phyloP scores from a whole-genome alignment of 2,113 vertebrate species.

The Hipposideros armiger region DNA sequence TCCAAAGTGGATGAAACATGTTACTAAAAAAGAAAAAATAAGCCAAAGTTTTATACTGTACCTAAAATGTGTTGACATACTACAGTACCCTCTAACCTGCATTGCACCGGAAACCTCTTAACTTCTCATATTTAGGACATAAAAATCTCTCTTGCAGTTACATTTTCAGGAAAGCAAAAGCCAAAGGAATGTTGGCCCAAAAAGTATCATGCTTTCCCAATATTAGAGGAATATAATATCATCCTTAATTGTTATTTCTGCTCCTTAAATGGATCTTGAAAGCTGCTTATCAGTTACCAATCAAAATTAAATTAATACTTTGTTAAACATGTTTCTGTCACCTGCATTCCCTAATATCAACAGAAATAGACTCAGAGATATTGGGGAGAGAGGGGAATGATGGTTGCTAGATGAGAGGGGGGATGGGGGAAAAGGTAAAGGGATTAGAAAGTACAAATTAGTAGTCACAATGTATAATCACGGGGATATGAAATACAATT shows the following conservation, averaged over 20 bases:
- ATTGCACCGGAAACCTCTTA: constrained; percentile 10
- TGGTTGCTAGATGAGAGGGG: too few species aligned
- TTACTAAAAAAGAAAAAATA: constrained; percentile 66
- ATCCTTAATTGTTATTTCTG: constrained; percentile 49
- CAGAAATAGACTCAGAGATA: neutral
- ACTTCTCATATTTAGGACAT: constrained; percentile 64
- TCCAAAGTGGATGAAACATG: constrained; percentile 73
- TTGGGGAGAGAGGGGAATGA: too few species aligned
- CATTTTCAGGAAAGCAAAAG: constrained; percentile 70
- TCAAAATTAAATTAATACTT: constrained; percentile 34
- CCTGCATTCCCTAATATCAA: constrained; percentile 32
- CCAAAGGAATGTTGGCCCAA: neutral
- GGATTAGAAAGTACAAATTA: too few species aligned
- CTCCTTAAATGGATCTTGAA: constrained; percentile 58
- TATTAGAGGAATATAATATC: constrained; percentile 34
- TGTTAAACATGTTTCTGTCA: constrained; percentile 43
- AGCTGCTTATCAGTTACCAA: constrained; percentile 54
- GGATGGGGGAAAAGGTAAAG: too few species aligned
- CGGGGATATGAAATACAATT: too few species aligned
- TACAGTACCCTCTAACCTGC: neutral
- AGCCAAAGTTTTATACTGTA: constrained; percentile 67
- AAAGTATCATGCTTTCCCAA: constrained; percentile 57
- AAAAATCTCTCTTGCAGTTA: constrained; percentile 67
- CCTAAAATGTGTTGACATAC: neutral
- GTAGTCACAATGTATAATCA: too few species aligned